Base-by-base conservation (phyloP, 1,140 invertebrate genomes). In the Elymnias hypermnestra region DNA sequence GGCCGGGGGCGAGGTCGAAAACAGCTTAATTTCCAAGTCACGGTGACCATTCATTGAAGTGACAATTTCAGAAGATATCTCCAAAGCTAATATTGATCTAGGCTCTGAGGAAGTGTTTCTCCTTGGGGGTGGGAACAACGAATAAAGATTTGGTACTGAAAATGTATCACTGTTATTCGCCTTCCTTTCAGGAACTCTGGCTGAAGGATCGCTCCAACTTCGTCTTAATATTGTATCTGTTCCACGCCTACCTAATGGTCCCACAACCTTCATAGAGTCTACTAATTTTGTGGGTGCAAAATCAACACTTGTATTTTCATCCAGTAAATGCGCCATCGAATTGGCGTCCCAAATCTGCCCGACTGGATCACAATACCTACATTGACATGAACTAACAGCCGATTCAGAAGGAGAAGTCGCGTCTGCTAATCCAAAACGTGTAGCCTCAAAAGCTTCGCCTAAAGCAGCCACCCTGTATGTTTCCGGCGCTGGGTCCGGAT, bases 1-100 rank as follows among this genome's bases (percentile, higher is more conserved):
- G 46, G 81, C 76, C 63, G 75, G 67, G 35, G 87, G 85, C 56
- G 88, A 89, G 17, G 85, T 87, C 38, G 90, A 91, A 72, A 91
- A 93, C 75, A 94, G 91, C 62, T 92, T 92, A 63, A 94, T 94
- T 76, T 94, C 92, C 56, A 94, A 78, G 72, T 94, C 92, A 33
- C 92, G 86, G 63, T 93, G 92, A 2, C 92, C 92, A 66, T 93
- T 92, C 31, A 89, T 89, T 43, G 92, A 93, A 12, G 92, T 93
- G 19, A 94, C 91, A 44, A 94, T 93, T 58, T 93, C 91, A 8
- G 92, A 92, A 0, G 92, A 93, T n/a, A 94, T 91, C 68, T 93
- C 89, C 39, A 92, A 76, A 36, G 69, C 74, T 33, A 75, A 64
- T 38, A 64, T 72, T 25, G 55, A 82, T 31, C 73, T 68, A 28